Evolutionary conservation across 53 echinoderm and acorn worm species (phyloP), one percentile per base, ranked within the genome.

Genomic region (Holothuria scabra): DNA sequence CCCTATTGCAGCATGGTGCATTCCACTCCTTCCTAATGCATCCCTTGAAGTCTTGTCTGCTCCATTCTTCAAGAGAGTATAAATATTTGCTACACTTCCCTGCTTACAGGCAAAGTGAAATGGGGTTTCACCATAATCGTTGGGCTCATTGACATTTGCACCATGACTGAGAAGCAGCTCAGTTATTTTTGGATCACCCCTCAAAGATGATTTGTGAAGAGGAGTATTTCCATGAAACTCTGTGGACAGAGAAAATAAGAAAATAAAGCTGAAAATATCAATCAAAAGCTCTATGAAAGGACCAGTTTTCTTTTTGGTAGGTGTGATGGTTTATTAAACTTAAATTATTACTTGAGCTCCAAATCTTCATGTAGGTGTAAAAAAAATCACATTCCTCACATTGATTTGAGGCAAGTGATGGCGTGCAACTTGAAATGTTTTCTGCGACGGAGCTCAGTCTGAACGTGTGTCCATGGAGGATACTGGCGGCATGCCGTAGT

Each of bases 61-160:
- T 4, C 92, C 96, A 48, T 80, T 85, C 41, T 90, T 84, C 22
- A 93, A 56, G 67, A 96, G 74, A 32, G 60, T 60, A 67, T 90
- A 86, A 67, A 96, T 86, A 59, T 93, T 93, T 80, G 72, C 65
- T 7, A 90, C 63, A 78, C 88, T 87, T 25, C 96, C 96, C 56
- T 92, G 91, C 70, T 96, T 96, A 85, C 97, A 97, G 56, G 97
- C 89, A 65, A 90, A 97, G 75, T 94, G 94, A 28, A 97, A 67
- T 11, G 97, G 87, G 9, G 93, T 94, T 70, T 97, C 97, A 34
- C 97, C 94, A 29, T 92, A 94, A 52, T 97, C 90, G 59, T 93
- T 97, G 52, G 89, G 30, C 26, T 35, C 83, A 62, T 90, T 87
- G 46, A 90, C 79, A 41, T 74, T 86, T 8, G 92, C 97, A 24